Evolutionary conservation across 2,888 invertebrate species (phyloP).

Genomic region (Eristalis intricaria): DNA sequence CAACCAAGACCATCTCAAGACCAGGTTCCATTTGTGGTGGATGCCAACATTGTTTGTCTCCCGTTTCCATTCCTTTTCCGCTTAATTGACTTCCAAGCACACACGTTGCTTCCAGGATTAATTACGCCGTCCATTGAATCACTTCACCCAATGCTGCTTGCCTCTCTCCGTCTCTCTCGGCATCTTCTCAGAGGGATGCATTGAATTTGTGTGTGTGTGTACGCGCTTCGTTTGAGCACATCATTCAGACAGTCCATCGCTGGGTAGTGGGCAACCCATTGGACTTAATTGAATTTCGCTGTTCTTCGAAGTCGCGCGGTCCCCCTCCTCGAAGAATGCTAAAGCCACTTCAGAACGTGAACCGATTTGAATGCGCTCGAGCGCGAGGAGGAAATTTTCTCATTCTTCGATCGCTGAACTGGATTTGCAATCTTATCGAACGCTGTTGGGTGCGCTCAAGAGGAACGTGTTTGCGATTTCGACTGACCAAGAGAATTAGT

Average conservation of each 20-base stretch:
- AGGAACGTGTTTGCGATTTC: not conserved
- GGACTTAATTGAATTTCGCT: slow-evolving; percentile 63
- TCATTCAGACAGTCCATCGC: slow-evolving; percentile 41
- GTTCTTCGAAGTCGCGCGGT: slow-evolving; percentile 10
- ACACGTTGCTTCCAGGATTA: slow-evolving; percentile 46
- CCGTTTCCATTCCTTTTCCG: not conserved
- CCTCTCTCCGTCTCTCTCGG: no score
- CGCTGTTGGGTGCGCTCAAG: not conserved
- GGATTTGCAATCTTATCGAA: not conserved
- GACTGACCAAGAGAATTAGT: not conserved
- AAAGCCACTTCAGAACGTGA: not conserved
- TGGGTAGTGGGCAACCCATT: slow-evolving; percentile 31
- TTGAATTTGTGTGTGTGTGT: no score
- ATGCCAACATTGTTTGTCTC: slow-evolving; percentile 13
- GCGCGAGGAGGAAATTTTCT: not conserved
- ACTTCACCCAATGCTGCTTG: no score
- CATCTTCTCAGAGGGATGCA: no score
- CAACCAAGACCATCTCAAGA: no score
- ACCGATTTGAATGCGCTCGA: not conserved
- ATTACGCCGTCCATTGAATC: slow-evolving; percentile 23
- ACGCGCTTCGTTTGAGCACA: slow-evolving; percentile 38
- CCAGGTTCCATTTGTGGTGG: not conserved
- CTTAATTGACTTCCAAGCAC: slow-evolving; percentile 54
- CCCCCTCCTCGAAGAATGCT: not conserved
- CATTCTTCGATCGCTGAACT: not conserved